Evolutionary conservation across 1,140 invertebrate genomes (phyloP).

Genomic region (Vanessa atalanta): DNA sequence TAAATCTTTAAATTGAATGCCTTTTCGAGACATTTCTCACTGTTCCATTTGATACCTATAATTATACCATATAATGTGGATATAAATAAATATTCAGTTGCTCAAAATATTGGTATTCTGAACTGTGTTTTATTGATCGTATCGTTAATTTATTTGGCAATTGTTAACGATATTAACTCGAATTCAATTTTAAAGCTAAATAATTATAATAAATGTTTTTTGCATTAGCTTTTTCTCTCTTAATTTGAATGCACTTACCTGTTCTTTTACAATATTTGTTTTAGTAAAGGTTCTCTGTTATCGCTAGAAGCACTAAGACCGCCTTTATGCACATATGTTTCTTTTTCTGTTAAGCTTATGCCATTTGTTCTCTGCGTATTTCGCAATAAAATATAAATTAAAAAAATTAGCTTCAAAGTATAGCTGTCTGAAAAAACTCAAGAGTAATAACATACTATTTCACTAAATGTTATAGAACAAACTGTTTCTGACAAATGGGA

Average conservation of each 20-base stretch:
- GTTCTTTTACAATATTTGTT: too few relatives aligned
- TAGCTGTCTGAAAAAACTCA: too few relatives aligned
- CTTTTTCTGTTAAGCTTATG: too few relatives aligned
- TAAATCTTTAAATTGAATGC: conserved; percentile 29
- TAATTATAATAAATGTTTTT: neutral
- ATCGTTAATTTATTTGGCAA: neutral
- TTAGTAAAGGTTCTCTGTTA: too few relatives aligned
- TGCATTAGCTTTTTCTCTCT: too few relatives aligned
- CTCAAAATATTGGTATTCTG: neutral
- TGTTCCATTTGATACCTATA: conserved; percentile 25
- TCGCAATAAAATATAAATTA: too few relatives aligned
- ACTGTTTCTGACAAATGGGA: conserved; percentile 15
- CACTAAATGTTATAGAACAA: neutral
- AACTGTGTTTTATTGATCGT: conserved; percentile 7
- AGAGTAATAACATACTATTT: too few relatives aligned
- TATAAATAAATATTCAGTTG: conserved; percentile 11
- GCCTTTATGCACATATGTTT: too few relatives aligned
- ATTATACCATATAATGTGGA: neutral
- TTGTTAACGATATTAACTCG: neutral
- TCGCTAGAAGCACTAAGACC: too few relatives aligned
- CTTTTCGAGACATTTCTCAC: conserved; percentile 13
- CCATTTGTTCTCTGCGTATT: too few relatives aligned
- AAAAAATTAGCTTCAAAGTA: too few relatives aligned
- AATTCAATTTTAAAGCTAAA: neutral
- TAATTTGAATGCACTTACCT: too few relatives aligned